Conservation (phyloP, 2,113 vertebrate genomes). For the Montifringilla adamsi region DNA sequence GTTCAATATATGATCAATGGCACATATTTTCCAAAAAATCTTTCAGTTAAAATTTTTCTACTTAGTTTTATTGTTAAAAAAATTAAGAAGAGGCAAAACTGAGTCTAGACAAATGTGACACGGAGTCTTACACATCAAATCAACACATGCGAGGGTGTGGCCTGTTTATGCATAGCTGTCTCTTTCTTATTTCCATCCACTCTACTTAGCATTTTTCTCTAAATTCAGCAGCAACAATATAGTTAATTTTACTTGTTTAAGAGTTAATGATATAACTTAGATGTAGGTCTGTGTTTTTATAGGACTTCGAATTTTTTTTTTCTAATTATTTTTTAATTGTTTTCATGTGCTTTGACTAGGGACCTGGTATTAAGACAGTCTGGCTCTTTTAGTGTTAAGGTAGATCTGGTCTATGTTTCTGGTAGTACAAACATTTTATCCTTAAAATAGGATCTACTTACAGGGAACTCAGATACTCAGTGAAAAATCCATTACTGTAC, state of each 20-base stretch:
- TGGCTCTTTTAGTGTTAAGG: conserved; percentile 7
- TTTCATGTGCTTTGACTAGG: conserved; percentile 39
- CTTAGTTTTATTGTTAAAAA: neutral
- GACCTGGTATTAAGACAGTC: conserved; percentile 41
- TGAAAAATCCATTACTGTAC: conserved; percentile 6
- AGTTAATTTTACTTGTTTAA: conserved; percentile 26
- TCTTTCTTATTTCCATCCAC: neutral
- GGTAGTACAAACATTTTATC: neutral
- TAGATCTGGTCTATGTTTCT: conserved; percentile 40
- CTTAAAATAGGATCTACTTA: neutral
- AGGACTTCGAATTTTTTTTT: conserved; percentile 60
- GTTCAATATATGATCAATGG: neutral
- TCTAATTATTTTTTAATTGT: conserved; percentile 56
- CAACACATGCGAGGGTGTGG: neutral
- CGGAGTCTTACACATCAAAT: neutral
- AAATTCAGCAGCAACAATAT: neutral
- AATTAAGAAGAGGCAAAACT: neutral
- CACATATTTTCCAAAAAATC: neutral
- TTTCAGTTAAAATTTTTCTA: neutral
- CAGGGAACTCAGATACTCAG: neutral
- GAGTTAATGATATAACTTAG: conserved; percentile 32
- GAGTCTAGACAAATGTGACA: neutral
- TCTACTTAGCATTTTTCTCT: neutral
- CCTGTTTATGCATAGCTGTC: neutral
- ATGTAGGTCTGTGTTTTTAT: conserved; percentile 49